These are phyloP conservation scores for Serripes groenlandicus DNA, from an alignment of 2,888 invertebrate species.

Conservation along the genomic window DNA sequence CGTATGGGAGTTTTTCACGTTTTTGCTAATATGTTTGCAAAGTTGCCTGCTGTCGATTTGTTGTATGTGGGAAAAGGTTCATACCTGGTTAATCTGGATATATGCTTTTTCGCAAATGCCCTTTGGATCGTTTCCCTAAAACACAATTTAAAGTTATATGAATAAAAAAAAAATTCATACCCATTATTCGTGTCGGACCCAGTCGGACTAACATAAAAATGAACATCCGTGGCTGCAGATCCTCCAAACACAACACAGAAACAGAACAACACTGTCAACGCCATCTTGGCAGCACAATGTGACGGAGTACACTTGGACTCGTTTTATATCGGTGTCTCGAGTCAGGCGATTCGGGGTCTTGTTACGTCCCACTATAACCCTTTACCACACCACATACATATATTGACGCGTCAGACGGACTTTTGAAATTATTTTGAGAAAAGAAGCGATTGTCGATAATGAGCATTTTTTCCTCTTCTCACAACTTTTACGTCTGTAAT, in stretches of 20 bases:
- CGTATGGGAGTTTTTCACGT: too few relatives aligned
- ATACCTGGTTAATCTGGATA: too few relatives aligned
- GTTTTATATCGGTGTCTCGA: too few relatives aligned
- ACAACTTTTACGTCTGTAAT: neutral
- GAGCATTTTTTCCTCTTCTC: neutral
- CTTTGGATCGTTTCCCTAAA: too few relatives aligned
- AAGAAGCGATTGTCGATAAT: neutral
- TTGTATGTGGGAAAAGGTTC: too few relatives aligned
- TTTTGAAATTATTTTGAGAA: neutral
- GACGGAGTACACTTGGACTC: too few relatives aligned
- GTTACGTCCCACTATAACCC: neutral
- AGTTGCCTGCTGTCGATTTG: too few relatives aligned
- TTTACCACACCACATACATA: neutral
- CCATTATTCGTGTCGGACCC: conserved; percentile 18
- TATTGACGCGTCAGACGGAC: neutral
- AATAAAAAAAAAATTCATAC: too few relatives aligned
- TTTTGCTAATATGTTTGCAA: too few relatives aligned
- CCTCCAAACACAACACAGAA: neutral
- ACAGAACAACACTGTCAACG: neutral
- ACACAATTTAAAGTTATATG: too few relatives aligned
- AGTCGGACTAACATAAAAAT: conserved; percentile 23
- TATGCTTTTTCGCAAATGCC: too few relatives aligned
- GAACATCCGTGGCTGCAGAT: neutral
- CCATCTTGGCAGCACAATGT: neutral
- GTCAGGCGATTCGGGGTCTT: too few relatives aligned